Evolutionary conservation across 1,140 invertebrate species (phyloP), one percentile per base, ranked within the genome.

Genomic region (Hetaerina americana): DNA sequence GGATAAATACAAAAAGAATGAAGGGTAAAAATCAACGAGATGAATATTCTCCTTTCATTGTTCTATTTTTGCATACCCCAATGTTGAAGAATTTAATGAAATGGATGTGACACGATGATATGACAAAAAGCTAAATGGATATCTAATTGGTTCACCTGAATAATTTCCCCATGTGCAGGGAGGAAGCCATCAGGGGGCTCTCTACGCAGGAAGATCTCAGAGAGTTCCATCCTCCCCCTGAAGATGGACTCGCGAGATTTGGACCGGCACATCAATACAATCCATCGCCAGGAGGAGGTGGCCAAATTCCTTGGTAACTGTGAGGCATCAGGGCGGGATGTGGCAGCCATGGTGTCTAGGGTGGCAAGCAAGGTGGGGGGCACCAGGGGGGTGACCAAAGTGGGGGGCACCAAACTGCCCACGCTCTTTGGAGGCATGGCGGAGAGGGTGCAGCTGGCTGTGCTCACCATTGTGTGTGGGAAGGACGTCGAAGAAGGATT

Each of bases 251-350:
- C 85, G 25, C 80, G 80, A 28, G 85, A 88, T 24, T 84, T 91
- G 71, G 87, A 90, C 76, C 87, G 85, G 66, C 86, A 92, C 72
- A 87, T 91, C 49, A 88, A 86, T 69, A 91, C 89, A 0, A 88
- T 92, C 69, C 82, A 82, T 1, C 80, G 86, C 8, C 90, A 92
- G 78, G 84, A 86, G 74, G 89, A 91, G 75, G 80, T 91, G 6
- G 83, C 85, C 0, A 88, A 89, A 73, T 91, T 89, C 78, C 76
- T 92, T 5, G 81, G 85, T 0, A 80, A 81, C 18, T 87, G 85
- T 68, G 89, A 91, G 77, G 78, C 79, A 15, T 82, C 82, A 66
- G 84, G 82, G 3, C 73, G 79, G 26, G 75, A 79, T 25, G 76
- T 81, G 1, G 81, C 80, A 70, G 74, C 81, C 0, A 73, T 84